Evolutionary conservation across 2,113 vertebrate genomes (phyloP).

Genomic region (Motacilla tschutschensis): DNA sequence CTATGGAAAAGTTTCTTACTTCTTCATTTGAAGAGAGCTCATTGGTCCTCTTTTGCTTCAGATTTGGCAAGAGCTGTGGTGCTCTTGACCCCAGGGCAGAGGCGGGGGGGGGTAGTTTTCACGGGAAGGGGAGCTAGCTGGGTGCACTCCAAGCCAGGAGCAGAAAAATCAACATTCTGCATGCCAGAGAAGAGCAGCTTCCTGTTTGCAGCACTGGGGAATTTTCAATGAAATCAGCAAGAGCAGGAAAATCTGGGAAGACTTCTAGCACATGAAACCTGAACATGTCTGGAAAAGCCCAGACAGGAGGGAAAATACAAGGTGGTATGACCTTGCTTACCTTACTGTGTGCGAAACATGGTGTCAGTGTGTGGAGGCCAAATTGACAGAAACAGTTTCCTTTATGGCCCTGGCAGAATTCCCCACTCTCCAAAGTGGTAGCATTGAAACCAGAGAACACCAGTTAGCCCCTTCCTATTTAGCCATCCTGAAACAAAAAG

Average conservation of each 20-base stretch:
- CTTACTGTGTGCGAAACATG: neutral
- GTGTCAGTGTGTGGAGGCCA: neutral
- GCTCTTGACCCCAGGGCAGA: neutral
- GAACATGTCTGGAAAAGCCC: neutral
- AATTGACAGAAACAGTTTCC: neutral
- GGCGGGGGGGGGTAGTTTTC: neutral
- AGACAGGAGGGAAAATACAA: neutral
- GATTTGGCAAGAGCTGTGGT: neutral
- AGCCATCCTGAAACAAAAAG: constrained; percentile 13
- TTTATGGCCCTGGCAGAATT: neutral
- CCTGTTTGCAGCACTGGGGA: neutral
- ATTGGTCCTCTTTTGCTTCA: neutral
- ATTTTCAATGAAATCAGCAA: neutral
- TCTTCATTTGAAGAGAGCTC: neutral
- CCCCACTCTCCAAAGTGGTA: neutral
- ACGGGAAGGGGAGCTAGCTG: neutral
- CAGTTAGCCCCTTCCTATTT: neutral
- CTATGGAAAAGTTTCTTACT: neutral
- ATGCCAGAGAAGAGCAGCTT: neutral
- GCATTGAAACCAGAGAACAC: neutral
- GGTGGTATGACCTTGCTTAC: neutral
- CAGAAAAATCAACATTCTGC: neutral
- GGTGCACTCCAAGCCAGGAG: neutral
- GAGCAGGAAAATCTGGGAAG: neutral
- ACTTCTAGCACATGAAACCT: neutral